Conservation (phyloP, 2,113 vertebrate genomes). For the Dinomys branickii region DNA sequence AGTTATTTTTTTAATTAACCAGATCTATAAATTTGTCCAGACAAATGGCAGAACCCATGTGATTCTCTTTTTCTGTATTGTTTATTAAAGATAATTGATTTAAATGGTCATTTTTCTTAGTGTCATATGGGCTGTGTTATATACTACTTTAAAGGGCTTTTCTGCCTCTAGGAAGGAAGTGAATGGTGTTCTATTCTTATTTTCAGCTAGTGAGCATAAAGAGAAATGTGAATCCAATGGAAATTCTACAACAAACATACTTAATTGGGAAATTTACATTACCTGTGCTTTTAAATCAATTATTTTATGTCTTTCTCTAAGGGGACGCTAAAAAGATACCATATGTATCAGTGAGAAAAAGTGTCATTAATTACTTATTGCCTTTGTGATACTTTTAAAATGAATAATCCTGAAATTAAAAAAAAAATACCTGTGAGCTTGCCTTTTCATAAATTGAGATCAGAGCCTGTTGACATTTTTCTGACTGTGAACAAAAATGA, state of each 20-base stretch:
- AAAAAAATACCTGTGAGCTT: neutral
- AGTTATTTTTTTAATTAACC: neutral
- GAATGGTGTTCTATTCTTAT: neutral
- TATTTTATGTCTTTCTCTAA: neutral
- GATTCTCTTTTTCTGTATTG: neutral
- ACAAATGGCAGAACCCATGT: neutral
- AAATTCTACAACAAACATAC: neutral
- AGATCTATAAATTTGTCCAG: neutral
- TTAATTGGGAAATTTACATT: neutral
- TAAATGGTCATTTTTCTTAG: neutral
- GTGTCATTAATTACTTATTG: neutral
- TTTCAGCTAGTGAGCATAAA: neutral
- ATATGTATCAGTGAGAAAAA: neutral
- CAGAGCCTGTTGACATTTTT: neutral
- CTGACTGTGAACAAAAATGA: neutral
- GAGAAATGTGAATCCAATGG: neutral
- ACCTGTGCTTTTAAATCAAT: neutral
- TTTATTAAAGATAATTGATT: neutral
- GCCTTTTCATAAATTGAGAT: neutral
- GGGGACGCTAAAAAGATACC: fast-evolving
- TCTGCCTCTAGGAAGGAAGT: neutral
- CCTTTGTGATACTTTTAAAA: neutral
- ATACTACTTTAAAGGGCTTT: neutral
- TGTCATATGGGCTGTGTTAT: neutral
- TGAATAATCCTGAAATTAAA: neutral